phyloP scores from a whole-genome alignment of 2,888 invertebrate genomes.

The Cephus rjabovi region DNA sequence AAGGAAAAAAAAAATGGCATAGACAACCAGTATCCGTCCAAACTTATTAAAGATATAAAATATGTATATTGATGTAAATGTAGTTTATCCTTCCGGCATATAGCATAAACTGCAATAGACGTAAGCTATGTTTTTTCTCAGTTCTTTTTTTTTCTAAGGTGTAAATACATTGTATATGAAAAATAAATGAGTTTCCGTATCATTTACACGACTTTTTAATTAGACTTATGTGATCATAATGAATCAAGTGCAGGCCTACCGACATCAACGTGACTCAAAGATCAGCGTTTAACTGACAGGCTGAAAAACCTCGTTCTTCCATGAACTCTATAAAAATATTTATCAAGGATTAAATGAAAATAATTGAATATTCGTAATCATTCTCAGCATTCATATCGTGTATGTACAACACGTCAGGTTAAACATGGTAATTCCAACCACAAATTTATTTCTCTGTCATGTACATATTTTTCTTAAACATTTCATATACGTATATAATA shows the following conservation, averaged over 20 bases:
- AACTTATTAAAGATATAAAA: not conserved
- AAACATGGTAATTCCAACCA: not conserved
- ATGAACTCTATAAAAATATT: not conserved
- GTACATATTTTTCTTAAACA: conserved; percentile 3
- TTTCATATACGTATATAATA: not conserved
- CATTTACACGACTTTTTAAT: not conserved
- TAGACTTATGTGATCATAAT: not conserved
- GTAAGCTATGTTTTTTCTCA: conserved; percentile 11
- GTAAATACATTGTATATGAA: conserved; percentile 32
- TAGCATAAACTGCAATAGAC: not conserved
- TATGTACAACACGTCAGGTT: not conserved
- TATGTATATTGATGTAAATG: not conserved
- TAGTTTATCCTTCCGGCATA: not conserved
- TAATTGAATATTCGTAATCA: not conserved
- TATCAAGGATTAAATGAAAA: not conserved
- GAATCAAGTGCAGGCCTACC: not conserved
- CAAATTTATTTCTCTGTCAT: not conserved
- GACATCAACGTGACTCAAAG: not conserved
- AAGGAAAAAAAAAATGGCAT: not conserved
- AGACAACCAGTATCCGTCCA: not conserved
- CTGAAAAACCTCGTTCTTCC: not conserved
- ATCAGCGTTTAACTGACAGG: not conserved
- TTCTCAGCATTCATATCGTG: not conserved
- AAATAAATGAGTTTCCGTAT: conserved; percentile 1
- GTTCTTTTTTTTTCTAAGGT: conserved; percentile 14